These are phyloP conservation scores for Amia ocellicauda DNA, from an alignment of 2,113 vertebrate species.

Conservation along the genomic window DNA sequence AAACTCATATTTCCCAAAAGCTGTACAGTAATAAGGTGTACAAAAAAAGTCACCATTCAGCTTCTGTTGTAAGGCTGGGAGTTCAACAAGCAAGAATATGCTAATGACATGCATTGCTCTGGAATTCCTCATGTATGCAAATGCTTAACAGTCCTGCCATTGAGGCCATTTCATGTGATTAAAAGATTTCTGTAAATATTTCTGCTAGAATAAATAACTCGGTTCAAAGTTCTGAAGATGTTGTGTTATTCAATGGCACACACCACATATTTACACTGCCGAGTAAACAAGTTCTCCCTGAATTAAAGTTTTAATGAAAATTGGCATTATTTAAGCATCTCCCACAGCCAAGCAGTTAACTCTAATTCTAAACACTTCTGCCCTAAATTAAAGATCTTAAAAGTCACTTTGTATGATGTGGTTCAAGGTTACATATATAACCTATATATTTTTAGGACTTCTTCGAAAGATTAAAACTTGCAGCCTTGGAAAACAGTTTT, in stretches of 20 bases:
- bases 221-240: slow-evolving; percentile 27
- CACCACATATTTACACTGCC: not conserved
- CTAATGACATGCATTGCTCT: slow-evolving; percentile 10
- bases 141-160: slow-evolving; percentile 4
- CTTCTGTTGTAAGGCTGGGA: not conserved
- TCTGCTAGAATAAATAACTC: slow-evolving; percentile 36
- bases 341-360: slow-evolving; percentile 21
- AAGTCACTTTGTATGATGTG: slow-evolving; percentile 21
- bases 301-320: not conserved
- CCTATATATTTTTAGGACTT: slow-evolving; percentile 18
- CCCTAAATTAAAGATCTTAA: slow-evolving; percentile 35
- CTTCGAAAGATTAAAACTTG: not conserved
- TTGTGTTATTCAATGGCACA: slow-evolving; percentile 18
- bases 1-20: not conserved
- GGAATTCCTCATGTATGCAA: slow-evolving; percentile 3
- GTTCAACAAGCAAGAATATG: not conserved
- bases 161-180: slow-evolving; percentile 25
- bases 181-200: slow-evolving; percentile 35
- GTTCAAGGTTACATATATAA: slow-evolving; percentile 11
- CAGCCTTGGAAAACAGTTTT: too few species aligned
- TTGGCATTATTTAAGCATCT: slow-evolving; percentile 14
- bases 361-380: slow-evolving; percentile 38
- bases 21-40: not conserved
- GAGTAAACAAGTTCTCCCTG: slow-evolving; percentile 14
- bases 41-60: not conserved